These are phyloP conservation scores for Anthoscopus minutus DNA, from an alignment of 2,113 vertebrate genomes.

Conservation along the genomic window DNA sequence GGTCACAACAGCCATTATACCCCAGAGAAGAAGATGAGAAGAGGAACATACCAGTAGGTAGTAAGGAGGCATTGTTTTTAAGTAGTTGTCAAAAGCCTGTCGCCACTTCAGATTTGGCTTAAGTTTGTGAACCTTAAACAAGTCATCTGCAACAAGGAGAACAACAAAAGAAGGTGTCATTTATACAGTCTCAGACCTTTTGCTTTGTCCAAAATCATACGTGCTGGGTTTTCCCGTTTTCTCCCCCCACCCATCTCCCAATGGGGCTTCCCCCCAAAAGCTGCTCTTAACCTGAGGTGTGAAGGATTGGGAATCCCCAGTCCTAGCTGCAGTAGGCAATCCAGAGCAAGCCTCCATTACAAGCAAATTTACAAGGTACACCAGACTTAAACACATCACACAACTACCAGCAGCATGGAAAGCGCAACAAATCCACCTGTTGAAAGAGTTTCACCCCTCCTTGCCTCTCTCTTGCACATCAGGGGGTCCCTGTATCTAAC, in stretches of 20 bases:
- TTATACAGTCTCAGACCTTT: neutral
- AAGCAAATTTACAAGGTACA: conserved; percentile 5
- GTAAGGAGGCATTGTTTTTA: conserved; percentile 85
- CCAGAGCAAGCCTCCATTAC: neutral
- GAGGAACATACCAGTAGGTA: conserved; percentile 78
- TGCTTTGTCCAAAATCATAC: neutral
- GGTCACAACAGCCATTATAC: conserved; percentile 10
- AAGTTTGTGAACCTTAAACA: conserved; percentile 86
- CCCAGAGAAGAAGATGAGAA: neutral
- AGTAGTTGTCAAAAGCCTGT: conserved; percentile 82
- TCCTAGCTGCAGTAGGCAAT: conserved; percentile 18
- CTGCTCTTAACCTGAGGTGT: conserved; percentile 29
- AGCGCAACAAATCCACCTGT: neutral
- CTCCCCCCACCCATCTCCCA: neutral
- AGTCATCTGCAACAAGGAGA: conserved; percentile 78
- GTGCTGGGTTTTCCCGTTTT: neutral
- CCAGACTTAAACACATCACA: neutral
- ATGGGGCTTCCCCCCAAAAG: conserved; percentile 2
- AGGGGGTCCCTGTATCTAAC: neutral
- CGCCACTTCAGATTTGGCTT: conserved; percentile 83
- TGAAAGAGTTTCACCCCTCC: neutral
- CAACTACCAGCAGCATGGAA: neutral
- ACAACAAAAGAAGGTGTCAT: conserved; percentile 30
- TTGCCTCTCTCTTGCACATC: neutral
- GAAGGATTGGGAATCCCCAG: conserved; percentile 18